These are phyloP conservation scores for Poeciliopsis prolifica DNA, from an alignment of 2,113 vertebrate species.

Conservation along the genomic window DNA sequence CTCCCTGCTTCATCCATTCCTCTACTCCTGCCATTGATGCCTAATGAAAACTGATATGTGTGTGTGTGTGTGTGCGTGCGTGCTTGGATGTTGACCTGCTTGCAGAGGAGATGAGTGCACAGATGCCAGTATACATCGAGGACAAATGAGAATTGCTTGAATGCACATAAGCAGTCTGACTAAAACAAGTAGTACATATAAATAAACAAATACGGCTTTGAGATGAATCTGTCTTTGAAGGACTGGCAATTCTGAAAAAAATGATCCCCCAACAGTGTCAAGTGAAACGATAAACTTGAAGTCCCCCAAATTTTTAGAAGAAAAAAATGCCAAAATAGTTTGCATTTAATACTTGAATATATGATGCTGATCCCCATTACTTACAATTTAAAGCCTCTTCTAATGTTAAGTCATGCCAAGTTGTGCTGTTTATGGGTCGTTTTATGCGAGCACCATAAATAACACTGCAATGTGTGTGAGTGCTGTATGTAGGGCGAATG, in stretches of 20 bases:
- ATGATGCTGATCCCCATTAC: neutral
- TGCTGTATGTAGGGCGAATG: conserved; percentile 75
- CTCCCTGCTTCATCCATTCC: conserved; percentile 13
- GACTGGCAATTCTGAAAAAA: conserved; percentile 22
- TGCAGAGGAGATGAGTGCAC: conserved; percentile 30
- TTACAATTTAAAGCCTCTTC: conserved; percentile 4
- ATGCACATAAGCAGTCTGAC: neutral
- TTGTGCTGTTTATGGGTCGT: conserved; percentile 15
- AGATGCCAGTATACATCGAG: conserved; percentile 36
- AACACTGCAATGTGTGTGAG: conserved; percentile 47
- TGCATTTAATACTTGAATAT: neutral
- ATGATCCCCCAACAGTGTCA: conserved; percentile 3
- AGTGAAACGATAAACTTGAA: conserved; percentile 5
- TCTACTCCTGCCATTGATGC: conserved; percentile 53
- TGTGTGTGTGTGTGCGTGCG: conserved; percentile 4
- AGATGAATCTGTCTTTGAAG: neutral
- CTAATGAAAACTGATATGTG: conserved; percentile 67
- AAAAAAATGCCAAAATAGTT: conserved; percentile 11
- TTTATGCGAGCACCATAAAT: conserved; percentile 44
- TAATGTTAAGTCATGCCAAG: conserved; percentile 9
- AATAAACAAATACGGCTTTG: neutral
- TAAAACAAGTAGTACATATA: conserved; percentile 3
- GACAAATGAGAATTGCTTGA: conserved; percentile 5
- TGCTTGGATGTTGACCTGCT: conserved; percentile 63
- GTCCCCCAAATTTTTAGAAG: conserved; percentile 5